Evolutionary conservation across 2,888 invertebrate species (phyloP), one percentile per base, ranked within the genome.

Genomic region (Stratiomys singularior): DNA sequence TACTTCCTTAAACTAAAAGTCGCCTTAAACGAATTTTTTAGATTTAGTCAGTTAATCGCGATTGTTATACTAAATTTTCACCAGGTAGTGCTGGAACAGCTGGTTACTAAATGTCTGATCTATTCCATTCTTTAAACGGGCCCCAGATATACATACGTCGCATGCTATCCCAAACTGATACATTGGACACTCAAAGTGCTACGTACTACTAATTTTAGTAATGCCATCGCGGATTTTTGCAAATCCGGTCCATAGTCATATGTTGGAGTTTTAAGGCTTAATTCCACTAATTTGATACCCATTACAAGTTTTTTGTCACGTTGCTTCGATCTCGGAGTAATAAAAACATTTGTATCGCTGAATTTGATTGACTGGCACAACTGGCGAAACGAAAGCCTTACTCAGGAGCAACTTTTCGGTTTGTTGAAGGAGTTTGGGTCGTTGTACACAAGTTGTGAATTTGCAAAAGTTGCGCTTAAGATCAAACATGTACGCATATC

Each of bases 391-490:
- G 37, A 3, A 37, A 9, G 9, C 37, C 9, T 9, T 5, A 44
- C 37, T 7, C 69, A 46, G 69, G 69, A 46, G 46, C 69, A 46
- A 21, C 21, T 69, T 66, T 44, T 69, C 28, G 69, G 5, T 37
- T 37, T 37, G 9, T 9, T 37, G 37, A 37, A 37, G 37, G 37
- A 37, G 37, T 23, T 46, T 46, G 46, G 69, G 69, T 69, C 69
- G 69, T 69, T 69, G 46, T 46, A 46, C 69, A 69, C 69, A 69
- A 69, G 46, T 69, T 69, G 69, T 46, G 27, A 63, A 69, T 69
- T 47, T 46, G 25, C 69, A 21, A 46, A 69, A 27, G 27, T 69
- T 23, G 44, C 69, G 28, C 25, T 63, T 27, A 27, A 25, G 21
- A 60, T 60, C 60, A 21, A 21, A 9, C 37, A 37, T 23, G 23